Evolutionary conservation across 2,797 vertebrate species (phyloP).

Genomic region (Lagodon rhomboides): DNA sequence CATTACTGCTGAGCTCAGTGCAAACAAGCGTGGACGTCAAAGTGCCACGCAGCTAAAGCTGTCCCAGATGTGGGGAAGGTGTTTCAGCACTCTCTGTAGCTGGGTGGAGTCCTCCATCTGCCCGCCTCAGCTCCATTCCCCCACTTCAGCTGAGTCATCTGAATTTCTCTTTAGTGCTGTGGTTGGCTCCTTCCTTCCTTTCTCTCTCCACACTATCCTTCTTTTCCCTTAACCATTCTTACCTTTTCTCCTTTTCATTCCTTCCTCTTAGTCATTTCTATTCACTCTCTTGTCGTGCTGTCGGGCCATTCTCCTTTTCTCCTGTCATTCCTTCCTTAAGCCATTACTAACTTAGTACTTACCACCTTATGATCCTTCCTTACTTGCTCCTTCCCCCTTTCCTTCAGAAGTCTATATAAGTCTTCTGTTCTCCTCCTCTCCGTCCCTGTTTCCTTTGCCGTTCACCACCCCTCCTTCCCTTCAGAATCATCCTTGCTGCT

Average conservation of each 20-base stretch:
- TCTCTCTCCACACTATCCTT: background rate
- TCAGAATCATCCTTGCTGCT: conserved; percentile 7
- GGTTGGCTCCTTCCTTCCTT: conserved; percentile 12
- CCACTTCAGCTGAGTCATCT: conserved; percentile 61
- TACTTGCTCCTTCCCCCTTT: background rate
- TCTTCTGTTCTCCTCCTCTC: background rate
- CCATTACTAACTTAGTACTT: background rate
- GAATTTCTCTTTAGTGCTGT: conserved; percentile 38
- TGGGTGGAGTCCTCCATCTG: conserved; percentile 51
- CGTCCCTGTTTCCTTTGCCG: background rate
- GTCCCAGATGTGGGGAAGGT: conserved; percentile 54
- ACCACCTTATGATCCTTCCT: background rate
- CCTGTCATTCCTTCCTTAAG: background rate
- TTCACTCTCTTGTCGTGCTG: background rate
- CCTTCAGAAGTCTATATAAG: too few relatives aligned
- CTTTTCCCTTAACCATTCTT: background rate
- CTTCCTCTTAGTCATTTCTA: background rate
- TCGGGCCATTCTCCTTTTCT: background rate
- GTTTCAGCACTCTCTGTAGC: conserved; percentile 49
- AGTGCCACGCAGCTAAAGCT: conserved; percentile 26
- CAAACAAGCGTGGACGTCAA: conserved; percentile 32
- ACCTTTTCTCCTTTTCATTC: background rate
- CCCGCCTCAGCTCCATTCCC: conserved; percentile 52
- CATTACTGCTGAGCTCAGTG: conserved; percentile 46
- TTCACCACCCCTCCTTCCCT: background rate